Percentiles rank a stretch among this genome's conserved stretches.
These are phyloP conservation scores for Connochaetes taurinus DNA, from an alignment of 2,113 vertebrate genomes.

Conservation along the genomic window DNA sequence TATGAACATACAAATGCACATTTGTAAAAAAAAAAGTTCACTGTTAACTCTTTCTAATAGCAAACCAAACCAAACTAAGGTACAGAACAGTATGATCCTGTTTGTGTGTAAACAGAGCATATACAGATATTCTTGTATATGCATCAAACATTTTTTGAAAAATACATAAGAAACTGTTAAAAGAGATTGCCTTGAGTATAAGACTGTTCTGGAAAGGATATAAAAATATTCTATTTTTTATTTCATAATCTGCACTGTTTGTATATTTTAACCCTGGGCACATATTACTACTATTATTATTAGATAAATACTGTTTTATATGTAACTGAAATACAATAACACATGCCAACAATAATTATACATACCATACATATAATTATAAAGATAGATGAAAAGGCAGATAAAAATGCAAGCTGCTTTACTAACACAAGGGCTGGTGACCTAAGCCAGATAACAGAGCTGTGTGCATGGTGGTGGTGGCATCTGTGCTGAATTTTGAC, in stretches of 20 bases:
- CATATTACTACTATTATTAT: neutral
- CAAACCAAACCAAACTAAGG: neutral
- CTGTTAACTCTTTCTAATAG: neutral
- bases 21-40: neutral
- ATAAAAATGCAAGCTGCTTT: neutral
- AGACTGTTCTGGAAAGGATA: neutral
- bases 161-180: neutral
- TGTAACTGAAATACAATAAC: neutral
- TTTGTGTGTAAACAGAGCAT: neutral
- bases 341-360: neutral
- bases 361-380: neutral
- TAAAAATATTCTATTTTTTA: neutral
- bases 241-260: neutral
- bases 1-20: neutral
- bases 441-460: neutral
- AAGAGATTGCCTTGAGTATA: neutral
- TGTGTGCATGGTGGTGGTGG: neutral
- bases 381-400: neutral
- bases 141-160: neutral
- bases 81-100: neutral
- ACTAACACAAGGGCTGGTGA: neutral
- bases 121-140: neutral
- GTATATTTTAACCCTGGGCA: neutral
- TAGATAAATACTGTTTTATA: conserved; percentile 9
- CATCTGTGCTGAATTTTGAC: neutral